These are phyloP conservation scores for Australoheros facetus DNA, from an alignment of 2,797 vertebrate genomes.

Conservation along the genomic window DNA sequence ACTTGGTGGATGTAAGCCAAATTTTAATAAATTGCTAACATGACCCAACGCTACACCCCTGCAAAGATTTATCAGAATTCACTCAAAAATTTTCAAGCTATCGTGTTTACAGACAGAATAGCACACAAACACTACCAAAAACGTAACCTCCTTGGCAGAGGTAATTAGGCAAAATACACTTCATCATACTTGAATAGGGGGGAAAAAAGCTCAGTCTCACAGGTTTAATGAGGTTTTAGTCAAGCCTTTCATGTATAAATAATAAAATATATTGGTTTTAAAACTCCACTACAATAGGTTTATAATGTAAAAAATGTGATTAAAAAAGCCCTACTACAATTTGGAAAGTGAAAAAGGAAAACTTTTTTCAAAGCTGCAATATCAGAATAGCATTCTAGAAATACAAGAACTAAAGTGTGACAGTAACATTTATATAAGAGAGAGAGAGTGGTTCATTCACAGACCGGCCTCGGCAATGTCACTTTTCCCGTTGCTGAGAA, in stretches of 20 bases:
- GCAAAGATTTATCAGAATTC: no score
- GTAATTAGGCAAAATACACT: constrained; percentile 4
- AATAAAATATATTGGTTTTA: background rate
- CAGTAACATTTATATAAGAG: constrained; percentile 43
- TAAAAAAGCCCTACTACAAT: background rate
- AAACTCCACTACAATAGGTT: background rate
- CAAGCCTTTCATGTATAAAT: background rate
- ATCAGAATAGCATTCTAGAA: constrained; percentile 7
- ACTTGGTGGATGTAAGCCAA: no score
- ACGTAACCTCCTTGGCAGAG: no score
- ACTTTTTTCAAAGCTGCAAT: background rate
- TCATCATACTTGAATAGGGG: constrained; percentile 19
- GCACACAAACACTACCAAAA: no score
- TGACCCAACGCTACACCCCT: no score
- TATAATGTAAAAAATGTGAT: background rate
- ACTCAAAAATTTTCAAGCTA: no score
- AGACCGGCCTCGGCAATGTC: constrained; percentile 34
- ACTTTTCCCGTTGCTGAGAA: constrained; percentile 40
- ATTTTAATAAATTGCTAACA: no score
- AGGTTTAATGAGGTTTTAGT: background rate
- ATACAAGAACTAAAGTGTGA: constrained; percentile 5
- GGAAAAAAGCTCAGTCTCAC: constrained; percentile 2
- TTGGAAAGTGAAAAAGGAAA: background rate
- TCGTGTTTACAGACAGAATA: no score
- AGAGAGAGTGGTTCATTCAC: constrained; percentile 42